Evolutionary conservation across 2,888 invertebrate species (phyloP).

Genomic region (Eupithecia subfuscata): DNA sequence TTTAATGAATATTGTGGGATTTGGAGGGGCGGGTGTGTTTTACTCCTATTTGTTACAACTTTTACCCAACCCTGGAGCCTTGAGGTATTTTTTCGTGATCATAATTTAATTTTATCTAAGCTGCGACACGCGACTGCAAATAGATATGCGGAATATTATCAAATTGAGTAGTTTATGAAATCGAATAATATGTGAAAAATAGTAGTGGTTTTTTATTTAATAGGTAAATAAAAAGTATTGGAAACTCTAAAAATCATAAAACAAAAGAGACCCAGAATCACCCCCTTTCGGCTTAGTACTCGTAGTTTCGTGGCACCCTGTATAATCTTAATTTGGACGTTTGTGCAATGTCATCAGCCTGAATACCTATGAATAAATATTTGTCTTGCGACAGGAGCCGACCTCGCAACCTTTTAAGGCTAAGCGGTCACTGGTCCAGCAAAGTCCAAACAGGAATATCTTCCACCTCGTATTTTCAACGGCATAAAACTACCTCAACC

Average conservation of each 20-base stretch:
- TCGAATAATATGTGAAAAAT: not conserved
- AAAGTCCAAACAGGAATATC: not conserved
- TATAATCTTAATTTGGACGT: not conserved
- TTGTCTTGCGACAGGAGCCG: not conserved
- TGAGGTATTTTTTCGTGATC: not conserved
- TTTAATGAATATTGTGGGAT: slow-evolving; percentile 25
- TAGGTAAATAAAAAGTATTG: too few species aligned
- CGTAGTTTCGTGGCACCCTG: not conserved
- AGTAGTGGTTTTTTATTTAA: too few species aligned
- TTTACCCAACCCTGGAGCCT: not conserved
- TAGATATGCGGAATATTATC: not conserved
- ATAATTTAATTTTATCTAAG: not conserved
- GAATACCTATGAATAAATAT: not conserved
- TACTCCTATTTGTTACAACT: not conserved
- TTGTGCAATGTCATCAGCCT: not conserved
- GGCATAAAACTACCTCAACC: not conserved
- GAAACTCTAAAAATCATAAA: too few species aligned
- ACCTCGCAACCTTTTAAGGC: not conserved
- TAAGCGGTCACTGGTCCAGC: not conserved
- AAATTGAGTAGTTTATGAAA: not conserved
- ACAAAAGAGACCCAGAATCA: too few species aligned
- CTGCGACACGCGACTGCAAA: not conserved
- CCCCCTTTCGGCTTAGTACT: too few species aligned
- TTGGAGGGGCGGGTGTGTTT: not conserved
- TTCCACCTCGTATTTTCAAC: not conserved